Evolutionary conservation across 1,140 invertebrate species (phyloP), one percentile per base, ranked within the genome.

Genomic region (Rhagoletis pomonella): DNA sequence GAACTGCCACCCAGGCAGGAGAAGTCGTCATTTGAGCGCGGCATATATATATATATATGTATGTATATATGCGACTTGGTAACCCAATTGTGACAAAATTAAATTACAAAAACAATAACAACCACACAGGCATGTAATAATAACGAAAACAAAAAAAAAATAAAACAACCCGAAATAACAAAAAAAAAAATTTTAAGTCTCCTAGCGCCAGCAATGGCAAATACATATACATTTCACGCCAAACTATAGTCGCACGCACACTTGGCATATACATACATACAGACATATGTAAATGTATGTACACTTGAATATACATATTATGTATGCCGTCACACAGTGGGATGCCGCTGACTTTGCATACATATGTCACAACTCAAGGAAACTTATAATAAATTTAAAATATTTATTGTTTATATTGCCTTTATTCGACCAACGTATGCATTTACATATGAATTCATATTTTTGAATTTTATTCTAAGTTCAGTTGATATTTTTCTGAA

Each of bases 351-450:
- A 39, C 19, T 67, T 67, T 67, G 64, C 29, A 12, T 67, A 19
- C 29, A 12, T 14, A 62, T 62, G 60, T 62, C 60, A 62, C 64
- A 67, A 67, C 64, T 67, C 64, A 67, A 67, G 64, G 64, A 67
- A 67, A 67, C 6, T 67, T 67, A 19, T 39, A 67, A 67, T 67
- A 62, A 62, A 62, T 62, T 62, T 55, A 2, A 62, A 62, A 62
- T 62, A 14, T 62, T 62, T 55, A 55, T 62, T 62, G 4, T 62
- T 62, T 6, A 62, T 12, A 62, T 12, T 62, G 4, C 6, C 4
- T 19, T 29, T 67, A 67, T 67, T 64, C 9, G 4, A 14, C 39
- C 39, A 29, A 67, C 64, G 29, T 67, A 67, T 55, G 10, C 60
- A 62, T 55, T 7, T 10, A 55, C 10, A 55, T 10, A 39, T 67